Base-by-base conservation (phyloP, 2,113 vertebrate species). In the Rhinoderma darwinii region DNA sequence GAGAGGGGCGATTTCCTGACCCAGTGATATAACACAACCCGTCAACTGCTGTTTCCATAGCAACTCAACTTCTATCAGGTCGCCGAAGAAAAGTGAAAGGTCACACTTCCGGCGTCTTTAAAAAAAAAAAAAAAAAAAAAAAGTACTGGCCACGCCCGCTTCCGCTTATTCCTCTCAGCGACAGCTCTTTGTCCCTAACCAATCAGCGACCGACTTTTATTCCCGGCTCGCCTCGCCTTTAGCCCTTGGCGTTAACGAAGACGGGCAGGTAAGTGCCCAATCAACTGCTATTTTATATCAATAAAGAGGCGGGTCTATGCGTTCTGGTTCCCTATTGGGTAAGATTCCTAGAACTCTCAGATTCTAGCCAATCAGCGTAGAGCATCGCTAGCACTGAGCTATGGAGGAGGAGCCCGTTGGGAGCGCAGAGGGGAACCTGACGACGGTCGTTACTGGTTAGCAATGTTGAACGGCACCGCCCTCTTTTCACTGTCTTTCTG, bases 81-180 rank as follows among this genome's bases (percentile, higher is more conserved):
- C 51, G 51, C 74, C 0, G 15, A 77, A 74, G 32, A 47, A 11
- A 70, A 59, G 85, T 61, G 51, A 87, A 75, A 87, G 86, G 79
- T 74, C 86, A 74, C 68, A 44, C 79, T 87, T 87, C 86, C 86
- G 78, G 68, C 59, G 79, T 73, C 86, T 74, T 82, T n/a, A n/a
- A n/a, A n/a, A n/a, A n/a, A n/a, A n/a, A n/a, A n/a, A n/a, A n/a
- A n/a, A n/a, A n/a, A n/a, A n/a, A n/a, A n/a, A 82, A 80, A 47
- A 70, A n/a, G 66, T 5, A 3, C 20, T 22, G 61, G n/a, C 47
- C 37, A 81, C 77, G 35, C 79, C 86, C 14, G 47, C 79, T 75
- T 87, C 86, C 86, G 78, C 51, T 50, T 80, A 15, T 30, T 50
- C 27, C 51, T 39, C 51, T 43, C 76, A 39, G 22, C 7, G 22